Percentiles rank a stretch among this genome's conserved stretches.
Conservation (phyloP, 2,888 invertebrate species). For the Malacosoma neustria region DNA sequence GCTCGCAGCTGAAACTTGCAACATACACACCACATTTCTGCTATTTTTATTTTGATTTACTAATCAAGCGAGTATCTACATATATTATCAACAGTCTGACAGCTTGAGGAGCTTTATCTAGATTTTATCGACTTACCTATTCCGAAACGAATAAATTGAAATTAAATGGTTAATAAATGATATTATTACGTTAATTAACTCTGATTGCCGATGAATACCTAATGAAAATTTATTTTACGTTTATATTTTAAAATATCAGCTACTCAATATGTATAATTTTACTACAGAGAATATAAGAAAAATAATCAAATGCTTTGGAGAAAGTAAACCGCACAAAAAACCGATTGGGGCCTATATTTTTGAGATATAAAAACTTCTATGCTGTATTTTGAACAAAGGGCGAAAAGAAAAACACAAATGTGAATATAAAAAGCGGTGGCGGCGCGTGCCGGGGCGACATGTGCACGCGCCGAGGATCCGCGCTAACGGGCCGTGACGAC, state of each 20-base stretch:
- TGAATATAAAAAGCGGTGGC: conserved; percentile 52
- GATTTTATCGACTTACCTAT: conserved; percentile 26
- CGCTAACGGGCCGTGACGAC: conserved; percentile 62
- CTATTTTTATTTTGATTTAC: conserved; percentile 72
- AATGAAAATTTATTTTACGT: too few relatives aligned
- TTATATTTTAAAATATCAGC: too few relatives aligned
- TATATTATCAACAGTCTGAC: conserved; percentile 33
- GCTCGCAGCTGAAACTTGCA: conserved; percentile 58
- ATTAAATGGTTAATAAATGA: not conserved
- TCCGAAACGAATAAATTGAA: conserved; percentile 11
- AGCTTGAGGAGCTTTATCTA: conserved; percentile 22
- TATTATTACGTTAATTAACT: too few relatives aligned
- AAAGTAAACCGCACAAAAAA: not conserved
- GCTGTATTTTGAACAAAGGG: conserved; percentile 59
- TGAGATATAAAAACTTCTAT: conserved; percentile 18
- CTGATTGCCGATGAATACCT: too few relatives aligned
- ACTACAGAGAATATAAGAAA: too few relatives aligned
- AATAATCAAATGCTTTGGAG: too few relatives aligned
- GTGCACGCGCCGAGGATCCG: conserved; percentile 63
- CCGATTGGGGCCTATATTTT: not conserved
- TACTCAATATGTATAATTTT: too few relatives aligned
- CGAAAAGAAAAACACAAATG: conserved; percentile 57
- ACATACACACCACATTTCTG: conserved; percentile 25
- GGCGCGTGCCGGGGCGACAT: conserved; percentile 71
- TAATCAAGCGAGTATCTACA: conserved; percentile 46